A percentile compares a stretch with the other conserved stretches of the same genome.
Evolutionary conservation across 2,797 vertebrate genomes (phyloP).

Genomic region (Buceros bicornis): DNA sequence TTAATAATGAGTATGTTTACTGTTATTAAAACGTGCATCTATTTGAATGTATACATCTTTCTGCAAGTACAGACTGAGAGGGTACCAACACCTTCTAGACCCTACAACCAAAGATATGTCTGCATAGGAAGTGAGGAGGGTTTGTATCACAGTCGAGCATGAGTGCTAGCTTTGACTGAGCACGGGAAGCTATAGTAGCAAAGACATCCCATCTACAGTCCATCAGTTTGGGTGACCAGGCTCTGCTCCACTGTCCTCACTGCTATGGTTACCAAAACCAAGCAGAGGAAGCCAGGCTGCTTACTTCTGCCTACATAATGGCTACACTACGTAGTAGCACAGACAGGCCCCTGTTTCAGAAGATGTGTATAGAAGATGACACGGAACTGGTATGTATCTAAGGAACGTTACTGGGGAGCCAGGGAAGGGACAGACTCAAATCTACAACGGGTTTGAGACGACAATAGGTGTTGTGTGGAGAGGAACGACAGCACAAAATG

Average conservation of each 20-base stretch:
- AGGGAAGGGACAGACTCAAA: background rate
- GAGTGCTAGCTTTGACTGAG: background rate
- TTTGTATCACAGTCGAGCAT: background rate
- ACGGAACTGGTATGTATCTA: background rate
- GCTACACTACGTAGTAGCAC: fast-evolving
- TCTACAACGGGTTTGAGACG: background rate
- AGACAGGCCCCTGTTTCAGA: background rate
- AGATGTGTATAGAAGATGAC: background rate
- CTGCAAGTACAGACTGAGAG: background rate
- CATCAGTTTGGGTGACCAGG: background rate
- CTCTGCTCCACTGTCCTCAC: background rate
- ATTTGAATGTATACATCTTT: background rate
- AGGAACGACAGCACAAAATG: background rate
- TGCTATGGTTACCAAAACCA: background rate
- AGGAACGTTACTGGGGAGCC: background rate
- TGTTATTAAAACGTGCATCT: background rate
- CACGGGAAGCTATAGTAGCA: background rate
- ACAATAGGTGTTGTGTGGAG: background rate
- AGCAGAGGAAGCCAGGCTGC: background rate
- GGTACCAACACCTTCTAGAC: background rate
- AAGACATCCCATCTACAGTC: background rate
- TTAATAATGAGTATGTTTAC: background rate
- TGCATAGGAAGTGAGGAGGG: background rate
- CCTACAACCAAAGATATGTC: background rate
- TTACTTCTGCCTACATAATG: background rate